Conservation (phyloP, 1,140 invertebrate genomes). For the Nasonia vitripennis region DNA sequence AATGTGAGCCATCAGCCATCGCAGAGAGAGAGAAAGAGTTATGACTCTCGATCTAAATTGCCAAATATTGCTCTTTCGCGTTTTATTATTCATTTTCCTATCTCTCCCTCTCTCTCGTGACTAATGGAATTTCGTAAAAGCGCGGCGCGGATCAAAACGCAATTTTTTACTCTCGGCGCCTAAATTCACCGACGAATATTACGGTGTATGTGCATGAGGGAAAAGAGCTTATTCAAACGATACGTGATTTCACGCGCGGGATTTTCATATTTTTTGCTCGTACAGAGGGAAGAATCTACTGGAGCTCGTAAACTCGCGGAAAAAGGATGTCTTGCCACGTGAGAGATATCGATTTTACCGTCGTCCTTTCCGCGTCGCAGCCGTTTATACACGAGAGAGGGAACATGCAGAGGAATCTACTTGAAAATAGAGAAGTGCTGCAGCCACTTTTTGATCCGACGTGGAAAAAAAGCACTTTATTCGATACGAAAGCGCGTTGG, state of each 20-base stretch:
- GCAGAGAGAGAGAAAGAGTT: too few relatives aligned
- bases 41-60: too few relatives aligned
- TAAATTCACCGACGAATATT: too few relatives aligned
- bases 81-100: neutral
- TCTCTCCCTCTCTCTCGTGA: neutral
- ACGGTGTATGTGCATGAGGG: too few relatives aligned
- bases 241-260: neutral
- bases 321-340: neutral
- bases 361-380: neutral
- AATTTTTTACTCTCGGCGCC: too few relatives aligned
- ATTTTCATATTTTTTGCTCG: neutral
- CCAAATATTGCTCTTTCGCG: neutral
- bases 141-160: too few relatives aligned
- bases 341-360: slow-evolving; percentile 1
- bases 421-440: neutral
- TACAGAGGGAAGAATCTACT: neutral
- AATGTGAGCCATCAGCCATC: too few relatives aligned
- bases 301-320: neutral
- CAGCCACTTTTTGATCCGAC: neutral
- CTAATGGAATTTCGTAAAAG: too few relatives aligned
- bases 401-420: too few relatives aligned
- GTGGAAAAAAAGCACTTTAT: neutral
- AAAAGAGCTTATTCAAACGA: neutral
- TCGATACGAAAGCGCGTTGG: neutral
- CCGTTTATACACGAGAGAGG: neutral